Conservation (phyloP, 35 echinoderm and acorn worm genomes). For the Heliocidaris erythrogramma region DNA sequence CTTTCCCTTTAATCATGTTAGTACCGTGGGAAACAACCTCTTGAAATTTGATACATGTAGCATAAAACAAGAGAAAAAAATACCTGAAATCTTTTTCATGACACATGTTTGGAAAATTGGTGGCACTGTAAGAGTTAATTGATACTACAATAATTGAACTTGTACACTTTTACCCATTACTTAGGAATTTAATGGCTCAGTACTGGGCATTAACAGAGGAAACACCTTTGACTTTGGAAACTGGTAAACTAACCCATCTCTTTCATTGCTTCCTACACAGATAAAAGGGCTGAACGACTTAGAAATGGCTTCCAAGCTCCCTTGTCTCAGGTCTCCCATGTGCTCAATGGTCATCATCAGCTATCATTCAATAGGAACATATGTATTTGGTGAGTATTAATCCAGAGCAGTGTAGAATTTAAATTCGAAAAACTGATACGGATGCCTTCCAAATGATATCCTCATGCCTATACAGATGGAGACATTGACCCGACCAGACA, state of each 20-base stretch:
- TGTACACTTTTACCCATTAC: too few relatives aligned
- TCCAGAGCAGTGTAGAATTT: too few relatives aligned
- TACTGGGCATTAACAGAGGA: too few relatives aligned
- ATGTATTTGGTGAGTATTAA: conserved; percentile 74
- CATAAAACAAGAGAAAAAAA: too few relatives aligned
- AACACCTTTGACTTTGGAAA: neutral
- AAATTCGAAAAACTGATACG: neutral
- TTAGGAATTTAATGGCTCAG: too few relatives aligned
- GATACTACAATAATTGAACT: too few relatives aligned
- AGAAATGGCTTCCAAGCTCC: conserved; percentile 78
- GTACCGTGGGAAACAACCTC: too few relatives aligned
- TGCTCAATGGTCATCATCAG: conserved; percentile 82
- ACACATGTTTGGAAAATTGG: too few relatives aligned
- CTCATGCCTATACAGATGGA: conserved; percentile 57
- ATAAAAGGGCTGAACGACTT: conserved; percentile 85
- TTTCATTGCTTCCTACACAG: conserved; percentile 49
- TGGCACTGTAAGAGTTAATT: too few relatives aligned
- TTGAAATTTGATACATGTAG: too few relatives aligned
- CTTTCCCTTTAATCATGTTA: too few relatives aligned
- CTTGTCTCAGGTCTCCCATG: conserved; percentile 82
- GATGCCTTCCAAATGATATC: neutral
- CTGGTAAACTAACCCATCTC: conserved; percentile 15
- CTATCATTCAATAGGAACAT: conserved; percentile 82
- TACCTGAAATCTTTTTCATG: too few relatives aligned
- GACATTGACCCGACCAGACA: conserved; percentile 64